phyloP scores from a whole-genome alignment of 2,113 vertebrate genomes.

The Dunckerocampus dactyliophorus region DNA sequence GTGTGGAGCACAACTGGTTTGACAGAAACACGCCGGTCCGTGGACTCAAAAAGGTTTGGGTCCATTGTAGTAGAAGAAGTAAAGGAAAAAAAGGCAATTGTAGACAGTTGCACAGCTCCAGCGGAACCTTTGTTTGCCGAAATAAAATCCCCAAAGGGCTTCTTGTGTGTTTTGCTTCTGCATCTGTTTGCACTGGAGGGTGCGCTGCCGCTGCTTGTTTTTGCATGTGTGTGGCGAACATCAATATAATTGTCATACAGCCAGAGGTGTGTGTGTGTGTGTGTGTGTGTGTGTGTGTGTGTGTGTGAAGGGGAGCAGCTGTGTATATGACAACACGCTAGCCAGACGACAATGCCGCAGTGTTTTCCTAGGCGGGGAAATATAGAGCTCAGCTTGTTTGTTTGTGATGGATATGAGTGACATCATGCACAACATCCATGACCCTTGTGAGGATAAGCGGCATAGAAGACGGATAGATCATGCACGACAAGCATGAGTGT shows the following conservation, averaged over 20 bases:
- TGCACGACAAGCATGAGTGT: conserved; percentile 6
- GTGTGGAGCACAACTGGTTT: no score
- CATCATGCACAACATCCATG: conserved; percentile 1
- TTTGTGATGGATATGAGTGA: conserved; percentile 26
- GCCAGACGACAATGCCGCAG: conserved; percentile 26
- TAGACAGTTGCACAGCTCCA: conserved; percentile 38
- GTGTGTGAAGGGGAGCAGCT: conserved; percentile 39
- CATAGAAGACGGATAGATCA: background rate
- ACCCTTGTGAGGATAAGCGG: no score
- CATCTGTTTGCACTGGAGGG: conserved; percentile 22
- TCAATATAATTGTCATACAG: conserved; percentile 37
- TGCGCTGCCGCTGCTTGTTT: conserved; percentile 24
- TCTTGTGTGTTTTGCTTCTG: conserved; percentile 41
- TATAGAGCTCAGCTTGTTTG: conserved; percentile 23
- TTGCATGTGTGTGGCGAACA: conserved; percentile 1
- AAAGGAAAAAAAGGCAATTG: background rate
- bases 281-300: conserved; percentile 6
- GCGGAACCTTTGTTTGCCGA: conserved; percentile 51
- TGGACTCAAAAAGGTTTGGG: conserved; percentile 14
- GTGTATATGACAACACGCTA: conserved; percentile 28
- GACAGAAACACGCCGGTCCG: no score
- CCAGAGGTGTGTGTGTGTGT: conserved; percentile 11
- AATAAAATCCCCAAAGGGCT: conserved; percentile 47
- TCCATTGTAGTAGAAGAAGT: conserved; percentile 48
- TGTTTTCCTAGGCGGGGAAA: conserved; percentile 28